Percentiles rank a stretch among this genome's conserved stretches.
phyloP scores from a whole-genome alignment of 2,797 vertebrate species.

The Characodon lateralis region DNA sequence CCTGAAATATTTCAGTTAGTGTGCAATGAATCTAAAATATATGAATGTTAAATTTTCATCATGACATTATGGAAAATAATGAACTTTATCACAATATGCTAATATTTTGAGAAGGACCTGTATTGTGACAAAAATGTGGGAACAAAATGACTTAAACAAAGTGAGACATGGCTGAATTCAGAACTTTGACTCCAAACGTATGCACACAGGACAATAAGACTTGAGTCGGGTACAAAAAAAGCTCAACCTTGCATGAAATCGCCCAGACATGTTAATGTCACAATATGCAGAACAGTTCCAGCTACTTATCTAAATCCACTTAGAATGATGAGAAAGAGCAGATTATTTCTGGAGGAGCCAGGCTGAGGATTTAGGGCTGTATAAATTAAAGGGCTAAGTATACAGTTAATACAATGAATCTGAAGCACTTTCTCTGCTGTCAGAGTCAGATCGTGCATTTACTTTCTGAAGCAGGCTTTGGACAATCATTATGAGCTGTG shows the following conservation, averaged over 20 bases:
- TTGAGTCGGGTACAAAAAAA: background rate
- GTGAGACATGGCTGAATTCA: background rate
- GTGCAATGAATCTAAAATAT: too few relatives aligned
- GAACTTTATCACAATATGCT: too few relatives aligned
- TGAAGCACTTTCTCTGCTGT: background rate
- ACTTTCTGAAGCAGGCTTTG: background rate
- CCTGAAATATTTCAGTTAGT: too few relatives aligned
- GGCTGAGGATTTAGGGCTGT: background rate
- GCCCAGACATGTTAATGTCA: background rate
- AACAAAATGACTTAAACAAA: background rate
- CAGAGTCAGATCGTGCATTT: background rate
- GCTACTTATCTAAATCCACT: background rate
- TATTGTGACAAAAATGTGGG: too few relatives aligned
- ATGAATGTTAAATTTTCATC: too few relatives aligned
- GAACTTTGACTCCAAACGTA: background rate
- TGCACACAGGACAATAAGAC: background rate
- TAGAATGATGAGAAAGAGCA: background rate
- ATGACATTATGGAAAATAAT: too few relatives aligned
- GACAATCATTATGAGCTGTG: background rate
- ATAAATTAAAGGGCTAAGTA: background rate
- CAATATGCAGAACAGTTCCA: background rate
- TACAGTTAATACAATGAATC: background rate
- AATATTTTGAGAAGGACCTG: too few relatives aligned
- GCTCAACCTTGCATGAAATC: background rate
- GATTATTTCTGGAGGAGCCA: background rate